phyloP scores from a whole-genome alignment of 2,797 vertebrate genomes.

The Ataeniobius toweri region DNA sequence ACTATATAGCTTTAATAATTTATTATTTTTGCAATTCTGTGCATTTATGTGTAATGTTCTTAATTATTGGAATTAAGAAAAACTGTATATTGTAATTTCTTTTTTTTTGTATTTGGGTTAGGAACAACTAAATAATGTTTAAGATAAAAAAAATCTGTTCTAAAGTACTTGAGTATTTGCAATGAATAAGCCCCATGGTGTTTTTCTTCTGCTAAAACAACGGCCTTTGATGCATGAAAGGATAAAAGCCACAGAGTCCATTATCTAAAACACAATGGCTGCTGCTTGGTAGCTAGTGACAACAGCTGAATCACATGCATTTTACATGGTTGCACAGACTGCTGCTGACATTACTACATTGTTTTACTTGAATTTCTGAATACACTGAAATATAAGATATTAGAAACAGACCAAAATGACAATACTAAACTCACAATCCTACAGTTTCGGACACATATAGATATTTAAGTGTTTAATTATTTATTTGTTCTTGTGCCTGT shows the following conservation, averaged over 20 bases:
- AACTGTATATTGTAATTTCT: not conserved
- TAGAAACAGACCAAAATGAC: not conserved
- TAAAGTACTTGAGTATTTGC: not conserved
- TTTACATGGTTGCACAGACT: conserved; percentile 4
- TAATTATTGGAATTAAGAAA: not conserved
- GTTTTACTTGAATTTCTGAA: not conserved
- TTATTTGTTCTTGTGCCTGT: too few relatives aligned
- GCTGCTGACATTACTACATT: not conserved
- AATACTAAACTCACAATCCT: not conserved
- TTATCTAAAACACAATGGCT: conserved; percentile 31
- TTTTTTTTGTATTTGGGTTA: not conserved
- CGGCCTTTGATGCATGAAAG: conserved; percentile 18
- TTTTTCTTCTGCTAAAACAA: conserved; percentile 21
- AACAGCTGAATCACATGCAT: conserved; percentile 21
- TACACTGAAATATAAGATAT: not conserved
- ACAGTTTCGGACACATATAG: too few relatives aligned
- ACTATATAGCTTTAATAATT: not conserved
- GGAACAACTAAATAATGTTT: not conserved
- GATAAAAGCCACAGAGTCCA: conserved; percentile 34
- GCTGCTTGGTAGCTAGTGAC: conserved; percentile 26
- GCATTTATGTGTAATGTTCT: not conserved
- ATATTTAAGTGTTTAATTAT: too few relatives aligned
- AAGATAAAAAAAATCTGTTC: not conserved
- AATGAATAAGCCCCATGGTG: not conserved
- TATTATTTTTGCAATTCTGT: too few relatives aligned